These are phyloP conservation scores for Dromiciops gliroides DNA, from an alignment of 2,113 vertebrate genomes.

Conservation along the genomic window DNA sequence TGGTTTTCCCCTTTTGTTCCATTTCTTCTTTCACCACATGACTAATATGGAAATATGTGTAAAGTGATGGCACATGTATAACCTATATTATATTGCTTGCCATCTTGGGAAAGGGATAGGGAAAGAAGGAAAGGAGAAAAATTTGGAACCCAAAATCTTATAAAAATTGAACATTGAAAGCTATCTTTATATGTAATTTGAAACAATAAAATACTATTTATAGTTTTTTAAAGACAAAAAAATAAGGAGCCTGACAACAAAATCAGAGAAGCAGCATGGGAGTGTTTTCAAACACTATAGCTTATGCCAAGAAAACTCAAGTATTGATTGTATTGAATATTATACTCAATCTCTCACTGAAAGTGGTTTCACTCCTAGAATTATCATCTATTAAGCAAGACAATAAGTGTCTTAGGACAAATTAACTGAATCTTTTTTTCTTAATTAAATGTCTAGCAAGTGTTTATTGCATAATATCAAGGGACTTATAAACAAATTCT, in stretches of 20 bases:
- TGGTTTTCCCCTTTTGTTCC: too few relatives aligned
- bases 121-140: neutral
- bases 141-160: neutral
- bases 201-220: slow-evolving; percentile 26
- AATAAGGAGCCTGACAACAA: neutral
- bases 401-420: slow-evolving; percentile 6
- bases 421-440: neutral
- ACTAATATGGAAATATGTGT: too few relatives aligned
- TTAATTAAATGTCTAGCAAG: neutral
- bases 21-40: too few relatives aligned
- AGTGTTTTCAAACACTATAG: neutral
- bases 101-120: too few relatives aligned
- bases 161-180: neutral
- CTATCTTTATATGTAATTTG: neutral
- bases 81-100: too few relatives aligned
- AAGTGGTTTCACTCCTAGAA: neutral
- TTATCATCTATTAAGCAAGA: neutral
- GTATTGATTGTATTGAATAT: neutral
- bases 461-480: neutral
- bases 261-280: neutral
- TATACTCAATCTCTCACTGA: neutral
- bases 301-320: neutral
- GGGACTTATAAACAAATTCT: neutral
- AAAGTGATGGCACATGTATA: too few relatives aligned
- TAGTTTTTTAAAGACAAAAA: too few relatives aligned